These are phyloP conservation scores for Australoheros facetus DNA, from an alignment of 2,797 vertebrate genomes.

Conservation along the genomic window DNA sequence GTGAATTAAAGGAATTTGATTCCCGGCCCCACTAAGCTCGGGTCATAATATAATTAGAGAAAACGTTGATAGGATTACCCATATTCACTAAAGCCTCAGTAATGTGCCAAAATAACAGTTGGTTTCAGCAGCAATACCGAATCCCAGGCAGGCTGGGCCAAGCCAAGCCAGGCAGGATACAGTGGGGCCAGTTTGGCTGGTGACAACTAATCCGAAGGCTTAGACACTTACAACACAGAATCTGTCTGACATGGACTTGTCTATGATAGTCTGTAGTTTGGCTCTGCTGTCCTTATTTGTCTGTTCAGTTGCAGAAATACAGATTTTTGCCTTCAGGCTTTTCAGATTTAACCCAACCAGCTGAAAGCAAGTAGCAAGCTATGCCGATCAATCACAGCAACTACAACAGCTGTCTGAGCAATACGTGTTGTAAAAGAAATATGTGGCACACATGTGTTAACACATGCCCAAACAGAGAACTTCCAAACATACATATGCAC, in stretches of 20 bases:
- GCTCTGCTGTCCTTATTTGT: constrained; percentile 28
- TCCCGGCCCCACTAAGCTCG: constrained; percentile 58
- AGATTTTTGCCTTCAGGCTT: constrained; percentile 12
- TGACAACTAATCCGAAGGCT: constrained; percentile 64
- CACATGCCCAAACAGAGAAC: constrained; percentile 33
- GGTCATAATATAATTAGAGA: constrained; percentile 74
- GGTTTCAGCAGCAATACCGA: constrained; percentile 47
- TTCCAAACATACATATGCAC: constrained; percentile 1
- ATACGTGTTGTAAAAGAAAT: constrained; percentile 51
- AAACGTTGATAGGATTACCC: constrained; percentile 74
- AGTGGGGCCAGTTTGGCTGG: constrained; percentile 52
- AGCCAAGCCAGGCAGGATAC: constrained; percentile 27
- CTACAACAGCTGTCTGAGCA: constrained; percentile 43
- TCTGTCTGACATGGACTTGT: constrained; percentile 51
- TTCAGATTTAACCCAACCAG: constrained; percentile 32
- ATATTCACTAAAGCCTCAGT: constrained; percentile 63
- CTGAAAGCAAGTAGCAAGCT: constrained; percentile 13
- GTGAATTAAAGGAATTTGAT: constrained; percentile 75
- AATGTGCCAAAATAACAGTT: constrained; percentile 76
- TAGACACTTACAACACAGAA: constrained; percentile 57
- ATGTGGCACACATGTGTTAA: constrained; percentile 59
- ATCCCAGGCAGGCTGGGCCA: constrained; percentile 28
- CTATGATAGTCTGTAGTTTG: constrained; percentile 44
- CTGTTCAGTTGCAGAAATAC: not conserved
- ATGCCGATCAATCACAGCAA: constrained; percentile 33